phyloP scores from a whole-genome alignment of 2,113 vertebrate species.

The Archocentrus centrarchus region DNA sequence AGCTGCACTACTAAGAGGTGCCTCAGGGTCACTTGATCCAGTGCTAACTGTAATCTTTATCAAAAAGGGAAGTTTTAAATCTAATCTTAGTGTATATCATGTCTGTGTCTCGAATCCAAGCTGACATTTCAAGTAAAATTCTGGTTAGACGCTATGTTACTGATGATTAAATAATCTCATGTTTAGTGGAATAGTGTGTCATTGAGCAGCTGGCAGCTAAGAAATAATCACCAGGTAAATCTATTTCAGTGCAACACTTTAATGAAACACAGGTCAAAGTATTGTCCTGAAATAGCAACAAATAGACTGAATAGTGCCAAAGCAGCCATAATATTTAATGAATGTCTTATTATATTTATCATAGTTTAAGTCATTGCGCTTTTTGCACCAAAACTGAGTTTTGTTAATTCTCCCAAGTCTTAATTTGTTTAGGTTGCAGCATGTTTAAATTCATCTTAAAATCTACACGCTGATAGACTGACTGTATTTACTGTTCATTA shows the following conservation, averaged over 20 bases:
- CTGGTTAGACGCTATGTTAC: background rate
- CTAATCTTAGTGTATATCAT: rapidly evolving
- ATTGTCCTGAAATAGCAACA: background rate
- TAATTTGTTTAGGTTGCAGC: background rate
- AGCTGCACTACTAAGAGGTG: background rate
- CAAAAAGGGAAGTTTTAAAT: background rate
- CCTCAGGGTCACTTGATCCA: background rate
- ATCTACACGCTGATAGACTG: background rate
- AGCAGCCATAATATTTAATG: background rate
- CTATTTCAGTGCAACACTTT: too few species aligned
- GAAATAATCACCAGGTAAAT: background rate
- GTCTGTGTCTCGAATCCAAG: background rate
- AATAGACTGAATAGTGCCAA: background rate
- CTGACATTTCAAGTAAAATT: background rate
- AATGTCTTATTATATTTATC: background rate
- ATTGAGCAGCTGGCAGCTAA: background rate
- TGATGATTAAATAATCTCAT: background rate
- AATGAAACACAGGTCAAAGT: too few species aligned
- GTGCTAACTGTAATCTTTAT: background rate
- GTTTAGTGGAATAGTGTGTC: background rate
- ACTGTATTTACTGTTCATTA: background rate
- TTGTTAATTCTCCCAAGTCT: background rate
- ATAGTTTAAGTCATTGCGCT: background rate
- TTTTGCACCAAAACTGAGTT: background rate
- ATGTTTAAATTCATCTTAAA: background rate